Evolutionary conservation across 2,888 invertebrate genomes (phyloP).

Genomic region (Apodemia mormo): DNA sequence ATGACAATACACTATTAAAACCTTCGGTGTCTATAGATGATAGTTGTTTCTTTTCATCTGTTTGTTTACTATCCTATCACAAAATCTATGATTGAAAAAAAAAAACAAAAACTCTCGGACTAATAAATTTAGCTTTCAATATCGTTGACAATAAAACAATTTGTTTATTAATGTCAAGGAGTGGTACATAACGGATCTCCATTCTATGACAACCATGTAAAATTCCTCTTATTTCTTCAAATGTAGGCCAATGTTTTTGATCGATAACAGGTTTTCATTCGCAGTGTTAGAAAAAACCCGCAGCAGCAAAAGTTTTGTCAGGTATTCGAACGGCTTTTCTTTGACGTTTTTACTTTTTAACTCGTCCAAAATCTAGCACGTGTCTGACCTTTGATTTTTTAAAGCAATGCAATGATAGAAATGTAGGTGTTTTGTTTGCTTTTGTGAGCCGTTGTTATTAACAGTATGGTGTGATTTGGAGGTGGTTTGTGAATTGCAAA

Average conservation of each 20-base stretch:
- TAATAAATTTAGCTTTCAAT: neutral
- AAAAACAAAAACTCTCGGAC: neutral
- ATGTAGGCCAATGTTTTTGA: constrained; percentile 69
- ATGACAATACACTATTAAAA: no score
- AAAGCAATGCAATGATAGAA: neutral
- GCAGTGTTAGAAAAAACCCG: constrained; percentile 20
- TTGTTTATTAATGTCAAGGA: constrained; percentile 16
- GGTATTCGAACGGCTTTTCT: constrained; percentile 27
- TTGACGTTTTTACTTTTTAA: constrained; percentile 18
- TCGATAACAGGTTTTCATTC: constrained; percentile 60
- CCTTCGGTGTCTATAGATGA: no score
- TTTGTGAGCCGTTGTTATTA: neutral
- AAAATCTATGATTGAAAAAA: no score
- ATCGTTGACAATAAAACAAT: constrained; percentile 44
- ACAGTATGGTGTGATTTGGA: neutral
- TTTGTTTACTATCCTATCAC: no score
- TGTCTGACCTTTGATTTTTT: neutral
- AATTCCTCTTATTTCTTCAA: constrained; percentile 65
- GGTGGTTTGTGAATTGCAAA: neutral
- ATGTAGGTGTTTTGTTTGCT: neutral
- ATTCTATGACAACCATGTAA: constrained; percentile 61
- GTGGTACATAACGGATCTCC: constrained; percentile 60
- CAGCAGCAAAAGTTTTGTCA: constrained; percentile 11
- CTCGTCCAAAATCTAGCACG: neutral
- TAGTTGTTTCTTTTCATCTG: no score